Conservation (phyloP, 2,113 vertebrate species). For the Varanus salvator region DNA sequence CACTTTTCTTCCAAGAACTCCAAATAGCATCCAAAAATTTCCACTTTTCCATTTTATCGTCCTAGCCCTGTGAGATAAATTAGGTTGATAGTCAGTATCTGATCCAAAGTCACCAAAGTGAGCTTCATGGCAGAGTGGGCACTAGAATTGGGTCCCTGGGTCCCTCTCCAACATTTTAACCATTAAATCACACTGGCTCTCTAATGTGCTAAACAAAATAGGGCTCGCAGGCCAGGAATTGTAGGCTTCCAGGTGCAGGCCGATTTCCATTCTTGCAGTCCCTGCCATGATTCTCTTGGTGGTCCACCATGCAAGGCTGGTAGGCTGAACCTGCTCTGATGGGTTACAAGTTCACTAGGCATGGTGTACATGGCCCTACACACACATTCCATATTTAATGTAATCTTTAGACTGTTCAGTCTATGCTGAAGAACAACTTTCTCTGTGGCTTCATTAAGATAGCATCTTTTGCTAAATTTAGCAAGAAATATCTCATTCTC, state of each 20-base stretch:
- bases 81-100: no score
- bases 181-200: no score
- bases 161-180: no score
- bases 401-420: no score
- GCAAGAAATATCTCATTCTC: constrained; percentile 24
- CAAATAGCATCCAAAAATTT: no score
- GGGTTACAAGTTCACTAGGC: neutral
- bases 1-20: no score
- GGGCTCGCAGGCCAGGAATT: neutral
- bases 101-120: no score
- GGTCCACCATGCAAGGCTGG: neutral
- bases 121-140: no score
- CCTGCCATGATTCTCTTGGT: neutral
- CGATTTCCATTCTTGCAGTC: neutral
- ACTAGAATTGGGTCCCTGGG: no score
- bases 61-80: no score
- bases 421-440: neutral
- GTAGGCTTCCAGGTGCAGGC: neutral
- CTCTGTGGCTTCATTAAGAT: constrained; percentile 38
- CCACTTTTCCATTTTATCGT: no score
- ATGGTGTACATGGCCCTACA: neutral
- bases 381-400: neutral
- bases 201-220: neutral
- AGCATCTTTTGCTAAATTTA: constrained; percentile 17
- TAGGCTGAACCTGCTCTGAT: neutral